Evolutionary conservation across 2,797 vertebrate species (phyloP).

Genomic region (Trachops cirrhosus): DNA sequence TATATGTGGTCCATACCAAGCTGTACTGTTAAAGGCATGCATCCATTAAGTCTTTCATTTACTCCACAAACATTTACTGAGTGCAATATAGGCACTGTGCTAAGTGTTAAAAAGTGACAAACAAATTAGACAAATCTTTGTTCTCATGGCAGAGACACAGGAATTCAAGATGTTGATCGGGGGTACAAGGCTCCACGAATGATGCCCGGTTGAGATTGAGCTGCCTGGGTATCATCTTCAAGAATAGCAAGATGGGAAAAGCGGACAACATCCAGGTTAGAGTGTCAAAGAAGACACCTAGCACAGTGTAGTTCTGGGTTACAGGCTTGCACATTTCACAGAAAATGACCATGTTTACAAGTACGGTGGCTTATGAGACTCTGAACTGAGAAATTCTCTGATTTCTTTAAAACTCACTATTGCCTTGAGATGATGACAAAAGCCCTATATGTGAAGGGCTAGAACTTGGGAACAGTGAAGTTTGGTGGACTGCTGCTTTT

Average conservation of each 20-base stretch:
- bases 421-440: constrained; percentile 90
- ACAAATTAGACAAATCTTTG: not conserved
- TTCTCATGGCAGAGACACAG: not conserved
- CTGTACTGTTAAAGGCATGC: not conserved
- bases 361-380: constrained; percentile 92
- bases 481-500: constrained; percentile 90
- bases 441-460: constrained; percentile 92
- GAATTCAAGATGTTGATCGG: not conserved
- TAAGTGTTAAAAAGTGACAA: not conserved
- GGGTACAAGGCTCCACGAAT: constrained; percentile 76
- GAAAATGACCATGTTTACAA: constrained; percentile 89
- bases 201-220: constrained; percentile 91
- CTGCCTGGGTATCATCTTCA: constrained; percentile 92
- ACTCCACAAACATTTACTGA: not conserved
- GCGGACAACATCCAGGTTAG: constrained; percentile 90
- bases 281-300: constrained; percentile 89
- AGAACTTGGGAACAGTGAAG: constrained; percentile 94
- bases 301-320: constrained; percentile 91
- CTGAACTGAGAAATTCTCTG: constrained; percentile 91
- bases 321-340: constrained; percentile 90
- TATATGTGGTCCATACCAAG: not conserved
- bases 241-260: constrained; percentile 93
- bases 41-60: not conserved
- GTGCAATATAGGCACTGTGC: not conserved
- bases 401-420: constrained; percentile 93